Evolutionary conservation across 2,888 invertebrate species (phyloP).

Genomic region (Pterostichus niger): DNA sequence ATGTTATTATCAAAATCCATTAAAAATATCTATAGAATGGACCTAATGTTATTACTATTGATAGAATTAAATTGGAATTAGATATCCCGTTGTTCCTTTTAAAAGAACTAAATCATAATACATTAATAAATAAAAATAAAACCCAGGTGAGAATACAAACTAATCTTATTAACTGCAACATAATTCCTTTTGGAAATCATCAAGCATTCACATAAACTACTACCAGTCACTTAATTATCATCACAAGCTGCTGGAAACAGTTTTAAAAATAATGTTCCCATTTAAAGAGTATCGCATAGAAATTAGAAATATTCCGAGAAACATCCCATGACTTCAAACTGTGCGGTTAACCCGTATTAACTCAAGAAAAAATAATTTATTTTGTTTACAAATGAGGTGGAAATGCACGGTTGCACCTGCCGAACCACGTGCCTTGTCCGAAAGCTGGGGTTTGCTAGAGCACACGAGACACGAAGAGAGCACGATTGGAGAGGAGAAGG

Average conservation of each 20-base stretch:
- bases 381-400: constrained; percentile 55
- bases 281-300: constrained; percentile 4
- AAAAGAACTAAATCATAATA: background rate
- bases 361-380: constrained; percentile 42
- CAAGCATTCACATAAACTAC: constrained; percentile 4
- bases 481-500: constrained; percentile 2
- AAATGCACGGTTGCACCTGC: constrained; percentile 43
- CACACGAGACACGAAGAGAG: background rate
- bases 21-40: background rate
- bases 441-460: background rate
- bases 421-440: constrained; percentile 30
- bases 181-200: background rate
- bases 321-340: constrained; percentile 11
- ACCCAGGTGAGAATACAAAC: constrained; percentile 1
- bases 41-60: background rate
- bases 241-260: background rate
- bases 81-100: background rate
- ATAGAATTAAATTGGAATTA: constrained; percentile 1
- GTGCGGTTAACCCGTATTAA: constrained; percentile 41
- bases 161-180: background rate
- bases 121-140: constrained; percentile 16
- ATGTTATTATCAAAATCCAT: background rate
- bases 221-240: constrained; percentile 20
- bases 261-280: background rate
- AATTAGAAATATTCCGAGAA: constrained; percentile 30